Percentiles rank a stretch among this genome's conserved stretches.
These are phyloP conservation scores for Charadrius vociferus DNA, from an alignment of 2,113 vertebrate species.

Conservation along the genomic window DNA sequence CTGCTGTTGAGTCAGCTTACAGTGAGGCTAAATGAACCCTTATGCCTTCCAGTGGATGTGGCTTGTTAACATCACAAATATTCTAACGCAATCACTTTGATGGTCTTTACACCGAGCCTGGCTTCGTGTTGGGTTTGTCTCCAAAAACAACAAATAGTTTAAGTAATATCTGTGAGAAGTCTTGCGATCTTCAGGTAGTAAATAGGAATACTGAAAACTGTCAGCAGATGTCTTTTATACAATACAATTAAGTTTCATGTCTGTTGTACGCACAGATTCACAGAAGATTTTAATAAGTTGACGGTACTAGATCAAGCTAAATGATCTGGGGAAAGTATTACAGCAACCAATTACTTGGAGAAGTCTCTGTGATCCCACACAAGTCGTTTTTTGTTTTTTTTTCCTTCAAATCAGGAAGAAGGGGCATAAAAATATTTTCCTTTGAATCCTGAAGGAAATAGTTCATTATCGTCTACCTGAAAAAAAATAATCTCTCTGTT, in stretches of 20 bases:
- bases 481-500: not conserved
- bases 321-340: not conserved
- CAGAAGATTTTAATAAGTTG: not conserved
- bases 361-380: not conserved
- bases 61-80: not conserved
- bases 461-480: not conserved
- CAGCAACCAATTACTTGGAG: not conserved
- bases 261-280: not conserved
- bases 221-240: not conserved
- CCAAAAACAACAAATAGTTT: not conserved
- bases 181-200: not conserved
- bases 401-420: not conserved
- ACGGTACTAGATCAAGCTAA: not conserved
- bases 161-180: not conserved
- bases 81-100: not conserved
- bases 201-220: not conserved
- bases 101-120: not conserved
- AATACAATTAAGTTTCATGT: not conserved
- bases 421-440: not conserved
- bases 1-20: not conserved
- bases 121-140: not conserved
- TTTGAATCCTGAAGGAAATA: not conserved
- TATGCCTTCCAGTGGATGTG: not conserved
- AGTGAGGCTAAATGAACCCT: not conserved
- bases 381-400: not conserved